Conservation (phyloP, 2,797 vertebrate genomes). For the Meriones psammophilus region DNA sequence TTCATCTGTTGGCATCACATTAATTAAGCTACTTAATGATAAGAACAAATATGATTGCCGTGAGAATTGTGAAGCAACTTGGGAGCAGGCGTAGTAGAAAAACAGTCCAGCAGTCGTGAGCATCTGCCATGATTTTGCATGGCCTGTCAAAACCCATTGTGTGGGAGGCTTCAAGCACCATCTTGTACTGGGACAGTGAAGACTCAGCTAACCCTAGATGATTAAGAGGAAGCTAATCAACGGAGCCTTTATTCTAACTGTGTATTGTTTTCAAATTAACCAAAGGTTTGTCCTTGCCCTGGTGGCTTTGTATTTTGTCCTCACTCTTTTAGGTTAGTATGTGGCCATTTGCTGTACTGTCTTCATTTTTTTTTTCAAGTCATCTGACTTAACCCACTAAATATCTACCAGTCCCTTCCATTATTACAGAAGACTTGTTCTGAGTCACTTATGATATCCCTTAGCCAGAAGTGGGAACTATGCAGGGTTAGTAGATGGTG, state of each 20-base stretch:
- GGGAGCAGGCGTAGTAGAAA: neutral
- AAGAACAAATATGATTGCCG: neutral
- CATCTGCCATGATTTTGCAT: neutral
- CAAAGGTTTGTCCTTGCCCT: neutral
- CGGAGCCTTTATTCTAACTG: neutral
- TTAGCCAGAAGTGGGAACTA: neutral
- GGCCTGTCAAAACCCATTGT: neutral
- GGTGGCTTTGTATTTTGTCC: neutral
- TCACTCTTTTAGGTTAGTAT: neutral
- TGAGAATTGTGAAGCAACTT: neutral
- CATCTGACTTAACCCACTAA: neutral
- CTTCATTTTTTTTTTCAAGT: neutral
- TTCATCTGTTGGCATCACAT: neutral
- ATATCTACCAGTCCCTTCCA: neutral
- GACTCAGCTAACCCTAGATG: neutral
- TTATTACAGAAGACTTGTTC: neutral
- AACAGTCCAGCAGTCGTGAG: neutral
- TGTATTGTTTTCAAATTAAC: constrained; percentile 32
- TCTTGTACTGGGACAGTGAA: neutral
- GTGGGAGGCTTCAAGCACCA: neutral
- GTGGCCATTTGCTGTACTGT: neutral
- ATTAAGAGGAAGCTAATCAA: neutral
- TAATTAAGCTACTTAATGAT: neutral
- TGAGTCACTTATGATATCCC: neutral
- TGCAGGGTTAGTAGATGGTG: neutral